Base-by-base conservation (phyloP, 2,113 vertebrate genomes). In the Oreotrochilus melanogaster region DNA sequence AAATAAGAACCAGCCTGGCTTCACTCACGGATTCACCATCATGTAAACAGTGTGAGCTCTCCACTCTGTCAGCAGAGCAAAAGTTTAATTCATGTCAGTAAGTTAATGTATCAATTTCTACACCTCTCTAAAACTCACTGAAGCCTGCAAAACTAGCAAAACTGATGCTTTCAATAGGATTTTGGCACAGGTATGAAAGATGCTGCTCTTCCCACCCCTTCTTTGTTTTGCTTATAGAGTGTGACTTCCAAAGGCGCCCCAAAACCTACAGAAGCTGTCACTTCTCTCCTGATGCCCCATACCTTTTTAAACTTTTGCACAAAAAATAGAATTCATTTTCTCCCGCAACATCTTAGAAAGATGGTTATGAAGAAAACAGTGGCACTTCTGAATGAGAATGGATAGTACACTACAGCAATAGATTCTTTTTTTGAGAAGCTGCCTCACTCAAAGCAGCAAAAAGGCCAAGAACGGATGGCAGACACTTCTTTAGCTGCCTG, bases 91-190 rank as follows among this genome's bases (percentile, higher is more conserved):
- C 43, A 37, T 3, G 4, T 31, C 30, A 82, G 18, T 72, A 82
- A 51, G n/a, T 45, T 50, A 50, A 25, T 47, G 28, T 33, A 33
- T 62, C 35, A 30, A 54, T 48, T 85, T 85, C 65, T 56, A 30
- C 0, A 1, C 43, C 33, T 56, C 62, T 91, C 23, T 42, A 50
- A 94, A 84, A 47, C 14, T 78, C 37, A 54, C 6, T 22, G 87
- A 91, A 95, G 22, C 25, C 28, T 73, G 15, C 8, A 95, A 69
- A 89, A 73, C 33, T 73, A 71, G 15, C 64, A 88, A 91, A 84
- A 7, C 0, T 1, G 10, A 54, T 57, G 9, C 24, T 80, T 85
- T 75, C 48, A 67, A 60, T 14, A 60, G 70, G n/a, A 9, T 56
- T 85, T 78, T 81, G 18, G 27, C 35, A 75, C 11, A 2, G 6